These are phyloP conservation scores for Drosophila villosipedis DNA, from an alignment of 2,888 invertebrate species.

Conservation along the genomic window DNA sequence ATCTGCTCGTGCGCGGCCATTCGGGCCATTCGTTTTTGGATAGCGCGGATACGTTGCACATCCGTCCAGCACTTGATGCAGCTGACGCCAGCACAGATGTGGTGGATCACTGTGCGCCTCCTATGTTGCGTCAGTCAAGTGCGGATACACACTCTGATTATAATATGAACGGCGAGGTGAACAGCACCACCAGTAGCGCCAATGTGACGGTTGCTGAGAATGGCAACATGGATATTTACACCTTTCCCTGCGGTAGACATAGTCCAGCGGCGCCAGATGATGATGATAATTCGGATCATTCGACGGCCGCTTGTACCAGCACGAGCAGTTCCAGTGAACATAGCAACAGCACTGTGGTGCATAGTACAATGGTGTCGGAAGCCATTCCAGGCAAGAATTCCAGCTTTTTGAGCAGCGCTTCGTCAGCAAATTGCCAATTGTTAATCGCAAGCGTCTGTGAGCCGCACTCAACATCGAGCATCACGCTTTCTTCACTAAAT, in stretches of 20 bases:
- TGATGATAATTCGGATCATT: slow-evolving; percentile 83
- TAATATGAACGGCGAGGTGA: slow-evolving; percentile 80
- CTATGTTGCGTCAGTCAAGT: slow-evolving; percentile 59
- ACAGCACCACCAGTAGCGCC: background rate
- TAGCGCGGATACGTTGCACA: slow-evolving; percentile 54
- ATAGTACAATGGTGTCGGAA: slow-evolving; percentile 72
- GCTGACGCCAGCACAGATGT: slow-evolving; percentile 62
- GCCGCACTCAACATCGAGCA: slow-evolving; percentile 11
- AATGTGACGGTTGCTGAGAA: slow-evolving; percentile 57
- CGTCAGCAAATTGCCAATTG: background rate
- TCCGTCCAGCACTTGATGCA: slow-evolving; percentile 58
- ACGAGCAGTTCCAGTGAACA: slow-evolving; percentile 84
- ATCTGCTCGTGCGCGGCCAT: slow-evolving; percentile 60
- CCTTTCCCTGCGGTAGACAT: slow-evolving; percentile 25
- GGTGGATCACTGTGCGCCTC: slow-evolving; percentile 73
- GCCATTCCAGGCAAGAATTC: slow-evolving; percentile 30
- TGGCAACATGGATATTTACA: slow-evolving; percentile 67
- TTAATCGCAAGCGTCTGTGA: background rate
- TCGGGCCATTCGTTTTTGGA: slow-evolving; percentile 16
- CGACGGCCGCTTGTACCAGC: slow-evolving; percentile 81
- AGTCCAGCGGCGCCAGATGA: slow-evolving; percentile 57
- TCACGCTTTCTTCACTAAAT: slow-evolving; percentile 23
- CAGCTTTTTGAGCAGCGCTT: slow-evolving; percentile 6
- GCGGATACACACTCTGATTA: slow-evolving; percentile 63
- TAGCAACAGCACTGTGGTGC: slow-evolving; percentile 83